Evolutionary conservation across 2,797 vertebrate species (phyloP).

Genomic region (Setipinna tenuifilis): DNA sequence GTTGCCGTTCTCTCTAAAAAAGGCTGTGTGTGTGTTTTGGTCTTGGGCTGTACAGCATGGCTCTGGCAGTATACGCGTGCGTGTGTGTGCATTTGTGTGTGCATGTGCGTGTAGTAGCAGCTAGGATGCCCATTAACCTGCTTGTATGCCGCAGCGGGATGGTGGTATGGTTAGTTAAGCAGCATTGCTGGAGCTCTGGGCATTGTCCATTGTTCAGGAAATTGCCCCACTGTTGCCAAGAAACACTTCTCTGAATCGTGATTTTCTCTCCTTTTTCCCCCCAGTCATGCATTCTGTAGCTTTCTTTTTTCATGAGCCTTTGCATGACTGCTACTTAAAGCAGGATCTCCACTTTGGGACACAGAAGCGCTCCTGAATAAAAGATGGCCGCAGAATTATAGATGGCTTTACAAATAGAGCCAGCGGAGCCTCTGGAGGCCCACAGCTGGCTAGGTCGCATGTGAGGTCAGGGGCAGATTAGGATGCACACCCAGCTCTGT

Average conservation of each 20-base stretch:
- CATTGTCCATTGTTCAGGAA: slow-evolving; percentile 1
- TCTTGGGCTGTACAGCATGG: too few species aligned
- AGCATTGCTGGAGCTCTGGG: background rate
- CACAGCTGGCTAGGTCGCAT: too few species aligned
- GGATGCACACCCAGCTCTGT: background rate
- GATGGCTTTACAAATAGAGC: too few species aligned
- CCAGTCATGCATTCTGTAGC: too few species aligned
- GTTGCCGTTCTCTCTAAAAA: too few species aligned
- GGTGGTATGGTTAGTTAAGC: background rate
- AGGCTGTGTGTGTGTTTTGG: too few species aligned
- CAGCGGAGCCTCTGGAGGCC: too few species aligned
- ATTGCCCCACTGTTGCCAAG: slow-evolving; percentile 27
- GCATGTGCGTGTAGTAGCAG: background rate
- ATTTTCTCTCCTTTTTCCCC: background rate
- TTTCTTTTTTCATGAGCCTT: background rate
- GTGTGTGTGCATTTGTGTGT: too few species aligned
- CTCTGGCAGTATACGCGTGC: too few species aligned
- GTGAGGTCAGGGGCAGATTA: too few species aligned
- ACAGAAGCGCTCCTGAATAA: background rate
- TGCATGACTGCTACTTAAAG: background rate
- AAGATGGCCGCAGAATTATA: too few species aligned
- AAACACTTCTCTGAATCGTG: slow-evolving; percentile 14
- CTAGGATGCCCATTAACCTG: background rate
- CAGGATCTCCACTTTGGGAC: background rate
- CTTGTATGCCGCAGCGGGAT: background rate